Base-by-base conservation (phyloP, 2,797 vertebrate genomes). In the Varecia variegata region DNA sequence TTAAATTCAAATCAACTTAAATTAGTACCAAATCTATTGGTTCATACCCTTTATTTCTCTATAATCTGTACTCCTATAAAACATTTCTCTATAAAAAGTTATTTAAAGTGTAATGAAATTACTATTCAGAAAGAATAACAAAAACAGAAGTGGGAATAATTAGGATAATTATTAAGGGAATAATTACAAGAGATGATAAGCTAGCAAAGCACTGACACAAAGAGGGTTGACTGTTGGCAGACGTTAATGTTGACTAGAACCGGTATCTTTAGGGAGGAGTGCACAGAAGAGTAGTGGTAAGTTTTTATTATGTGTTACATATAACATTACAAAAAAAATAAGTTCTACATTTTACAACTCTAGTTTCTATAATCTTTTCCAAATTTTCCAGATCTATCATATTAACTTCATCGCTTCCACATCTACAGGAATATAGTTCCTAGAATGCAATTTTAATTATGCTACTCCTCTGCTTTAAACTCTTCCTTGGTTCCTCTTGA, bases 161-260 rank as follows among this genome's bases (percentile, higher is more conserved):
- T 70, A 92, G 52, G 76, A 86, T 90, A 92, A 84, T 92, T 96
- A 87, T 89, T 93, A 92, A 89, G 13, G n/a, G 32, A 93, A 88
- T 82, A 93, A 92, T 87, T 87, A 90, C 8, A 96, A 90, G 73
- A 47, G 27, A 89, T 56, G n/a, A 65, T 85, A 95, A 62, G 25
- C 32, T 58, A 96, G 15, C 2, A 9, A 23, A 95, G 60, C 20
- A 56, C 50, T 56, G 62, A 88, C 65, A 21, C 11, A 94, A 13
- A 17, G 38, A 94, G 50, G 25, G 8, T 3, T 95, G 73, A 32
- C 40, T 86, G 14, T 32, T 17, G 45, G 23, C 62, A 90, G 74
- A 96, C 47, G 62, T 87, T 88, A 84, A 50, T 43, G 20, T 8
- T 60, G 58, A 70, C 13, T 62, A 14, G 21, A 83, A 91, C 23